Base-by-base conservation (phyloP, 2,797 vertebrate genomes). In the Eleutherodactylus coqui region DNA sequence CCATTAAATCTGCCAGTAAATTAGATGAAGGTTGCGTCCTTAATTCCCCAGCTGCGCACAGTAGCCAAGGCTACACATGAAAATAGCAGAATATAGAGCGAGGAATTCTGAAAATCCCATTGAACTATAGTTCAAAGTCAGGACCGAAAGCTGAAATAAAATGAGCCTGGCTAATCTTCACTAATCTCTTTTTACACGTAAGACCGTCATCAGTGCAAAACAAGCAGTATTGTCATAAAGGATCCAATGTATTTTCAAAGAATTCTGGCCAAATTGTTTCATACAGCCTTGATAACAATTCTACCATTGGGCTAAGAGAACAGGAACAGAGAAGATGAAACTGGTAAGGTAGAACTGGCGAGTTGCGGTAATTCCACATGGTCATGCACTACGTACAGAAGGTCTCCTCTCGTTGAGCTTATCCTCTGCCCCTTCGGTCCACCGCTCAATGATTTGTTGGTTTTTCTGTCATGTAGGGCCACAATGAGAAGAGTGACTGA, bases 1-100 rank as follows among this genome's bases (percentile, higher is more conserved):
- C 11, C 62, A 49, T 19, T 2, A 67, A 80, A 49, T 67, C 27
- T 60, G 16, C 36, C 58, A 49, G 60, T 24, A 45, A 79, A 64
- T 81, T 32, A 69, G 64, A 55, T 83, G 51, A 73, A 47, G 5
- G 79, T n/a, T 21, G n/a, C 80, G 29, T 72, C 32, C 58, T 51
- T 73, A 70, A 75, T 62, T 75, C 43, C 79, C 70, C 72, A 75
- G 69, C 53, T 75, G 58, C 29, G 7, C 72, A 79, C 34, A 73
- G 0, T 64, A 75, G 43, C 38, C 67, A 83, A 27, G 11, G 10
- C 29, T 73, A 1, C 36, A 47, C 49, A 6, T 5, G 19, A 82
- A 78, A 67, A 0, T 60, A 53, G 73, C 49, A 3, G 34, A 79
- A 88, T 60, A 38, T 41, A 87, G 47, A 86, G 21, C 45, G 0